Conservation (phyloP, 2,888 invertebrate species). For the Dicroscelio sp. region DNA sequence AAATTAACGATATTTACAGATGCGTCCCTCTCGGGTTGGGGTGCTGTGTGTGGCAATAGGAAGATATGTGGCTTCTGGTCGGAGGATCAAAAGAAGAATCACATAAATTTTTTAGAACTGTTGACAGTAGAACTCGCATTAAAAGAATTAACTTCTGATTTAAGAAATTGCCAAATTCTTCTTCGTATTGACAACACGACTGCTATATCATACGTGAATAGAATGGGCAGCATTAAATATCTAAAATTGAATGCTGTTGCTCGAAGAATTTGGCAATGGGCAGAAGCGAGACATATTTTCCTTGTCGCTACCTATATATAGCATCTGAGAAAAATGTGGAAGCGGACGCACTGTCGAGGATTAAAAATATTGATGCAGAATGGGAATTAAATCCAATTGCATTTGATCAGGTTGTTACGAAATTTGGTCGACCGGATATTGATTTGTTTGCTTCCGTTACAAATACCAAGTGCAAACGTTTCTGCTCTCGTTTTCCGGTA, state of each 20-base stretch:
- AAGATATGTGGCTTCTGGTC: slow-evolving; percentile 34
- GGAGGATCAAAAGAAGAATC: slow-evolving; percentile 1
- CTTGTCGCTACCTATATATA: slow-evolving; percentile 81
- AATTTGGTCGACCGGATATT: slow-evolving; percentile 73
- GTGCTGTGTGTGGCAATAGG: background rate
- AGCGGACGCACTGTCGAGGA: slow-evolving; percentile 84
- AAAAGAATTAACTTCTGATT: background rate
- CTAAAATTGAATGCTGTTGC: background rate
- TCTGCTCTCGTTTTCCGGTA: slow-evolving; percentile 83
- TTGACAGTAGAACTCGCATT: background rate
- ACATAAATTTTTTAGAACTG: slow-evolving; percentile 35
- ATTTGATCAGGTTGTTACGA: slow-evolving; percentile 1
- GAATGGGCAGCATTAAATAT: slow-evolving; percentile 16
- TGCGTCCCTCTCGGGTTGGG: background rate
- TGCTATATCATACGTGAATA: slow-evolving; percentile 39
- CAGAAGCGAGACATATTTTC: slow-evolving; percentile 76
- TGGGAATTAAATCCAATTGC: slow-evolving; percentile 56
- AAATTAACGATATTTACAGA: background rate
- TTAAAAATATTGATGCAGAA: slow-evolving; percentile 62
- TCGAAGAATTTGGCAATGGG: slow-evolving; percentile 80
- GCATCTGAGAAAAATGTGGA: slow-evolving; percentile 85
- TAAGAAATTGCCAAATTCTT: slow-evolving; percentile 51
- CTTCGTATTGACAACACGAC: slow-evolving; percentile 75
- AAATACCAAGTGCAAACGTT: slow-evolving; percentile 84
- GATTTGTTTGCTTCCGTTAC: slow-evolving; percentile 83